A percentile compares a stretch with the other conserved stretches of the same genome.
Evolutionary conservation across 1,140 invertebrate species (phyloP).

Genomic region (Bombus pascuorum): DNA sequence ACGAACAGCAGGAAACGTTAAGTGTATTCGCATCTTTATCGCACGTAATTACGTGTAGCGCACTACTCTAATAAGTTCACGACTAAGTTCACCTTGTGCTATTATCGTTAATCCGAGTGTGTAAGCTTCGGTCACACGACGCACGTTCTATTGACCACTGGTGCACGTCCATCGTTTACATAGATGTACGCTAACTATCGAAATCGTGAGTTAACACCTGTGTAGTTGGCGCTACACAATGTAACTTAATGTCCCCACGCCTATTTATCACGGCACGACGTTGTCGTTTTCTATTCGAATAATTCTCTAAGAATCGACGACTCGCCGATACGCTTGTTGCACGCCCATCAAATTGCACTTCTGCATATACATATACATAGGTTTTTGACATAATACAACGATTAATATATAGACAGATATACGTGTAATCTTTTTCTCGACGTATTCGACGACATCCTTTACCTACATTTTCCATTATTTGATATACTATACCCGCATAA

Average conservation of each 20-base stretch:
- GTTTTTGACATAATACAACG: too few relatives aligned
- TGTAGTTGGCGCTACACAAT: background rate
- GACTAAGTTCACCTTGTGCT: background rate
- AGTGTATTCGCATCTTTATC: background rate
- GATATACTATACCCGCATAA: too few relatives aligned
- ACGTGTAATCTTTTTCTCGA: too few relatives aligned
- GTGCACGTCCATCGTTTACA: slow-evolving; percentile 8
- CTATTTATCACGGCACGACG: slow-evolving; percentile 26
- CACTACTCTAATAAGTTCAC: background rate
- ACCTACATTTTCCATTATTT: too few relatives aligned
- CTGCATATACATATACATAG: too few relatives aligned
- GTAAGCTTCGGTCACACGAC: slow-evolving; percentile 17
- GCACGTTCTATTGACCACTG: slow-evolving; percentile 34
- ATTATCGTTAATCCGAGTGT: slow-evolving; percentile 32
- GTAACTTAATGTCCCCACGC: slow-evolving; percentile 39
- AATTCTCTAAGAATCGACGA: slow-evolving; percentile 17
- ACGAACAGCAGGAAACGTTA: background rate
- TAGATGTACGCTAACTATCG: slow-evolving; percentile 18
- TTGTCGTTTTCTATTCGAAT: slow-evolving; percentile 57
- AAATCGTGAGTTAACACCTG: slow-evolving; percentile 40
- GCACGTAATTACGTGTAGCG: background rate
- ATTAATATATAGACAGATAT: too few relatives aligned
- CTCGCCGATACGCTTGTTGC: background rate
- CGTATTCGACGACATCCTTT: too few relatives aligned
- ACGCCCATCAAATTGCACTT: background rate